Evolutionary conservation across 2,888 invertebrate genomes (phyloP).

Genomic region (Xestoiulus laeticollis): DNA sequence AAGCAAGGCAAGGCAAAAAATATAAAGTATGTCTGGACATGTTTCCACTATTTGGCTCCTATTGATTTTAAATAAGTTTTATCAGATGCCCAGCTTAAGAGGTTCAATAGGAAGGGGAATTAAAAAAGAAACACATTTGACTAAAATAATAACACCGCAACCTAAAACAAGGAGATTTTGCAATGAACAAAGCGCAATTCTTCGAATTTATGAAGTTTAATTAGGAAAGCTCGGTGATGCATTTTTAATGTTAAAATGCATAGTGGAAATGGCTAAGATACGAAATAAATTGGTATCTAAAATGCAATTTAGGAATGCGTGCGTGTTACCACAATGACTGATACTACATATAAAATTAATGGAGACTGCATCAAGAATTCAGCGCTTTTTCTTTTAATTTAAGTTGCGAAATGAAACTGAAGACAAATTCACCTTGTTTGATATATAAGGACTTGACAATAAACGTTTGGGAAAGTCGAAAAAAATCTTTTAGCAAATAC

Average conservation of each 20-base stretch:
- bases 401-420: neutral
- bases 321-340: constrained; percentile 6
- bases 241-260: neutral
- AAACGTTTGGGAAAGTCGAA: too few species aligned
- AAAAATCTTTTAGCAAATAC: too few species aligned
- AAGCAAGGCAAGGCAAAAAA: too few species aligned
- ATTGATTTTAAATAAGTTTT: neutral
- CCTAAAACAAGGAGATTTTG: neutral
- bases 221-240: neutral
- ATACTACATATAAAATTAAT: neutral
- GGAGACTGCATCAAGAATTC: neutral
- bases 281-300: neutral
- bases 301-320: neutral
- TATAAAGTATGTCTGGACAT: neutral
- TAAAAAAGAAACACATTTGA: neutral
- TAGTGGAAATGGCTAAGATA: neutral
- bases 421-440: neutral
- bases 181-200: neutral
- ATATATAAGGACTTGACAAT: neutral
- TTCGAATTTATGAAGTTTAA: neutral
- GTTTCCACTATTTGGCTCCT: neutral
- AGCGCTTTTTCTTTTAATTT: neutral
- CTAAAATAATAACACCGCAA: neutral
- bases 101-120: neutral
- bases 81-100: neutral